Base-by-base conservation (phyloP, 2,797 vertebrate species). In the Xyrichtys novacula region DNA sequence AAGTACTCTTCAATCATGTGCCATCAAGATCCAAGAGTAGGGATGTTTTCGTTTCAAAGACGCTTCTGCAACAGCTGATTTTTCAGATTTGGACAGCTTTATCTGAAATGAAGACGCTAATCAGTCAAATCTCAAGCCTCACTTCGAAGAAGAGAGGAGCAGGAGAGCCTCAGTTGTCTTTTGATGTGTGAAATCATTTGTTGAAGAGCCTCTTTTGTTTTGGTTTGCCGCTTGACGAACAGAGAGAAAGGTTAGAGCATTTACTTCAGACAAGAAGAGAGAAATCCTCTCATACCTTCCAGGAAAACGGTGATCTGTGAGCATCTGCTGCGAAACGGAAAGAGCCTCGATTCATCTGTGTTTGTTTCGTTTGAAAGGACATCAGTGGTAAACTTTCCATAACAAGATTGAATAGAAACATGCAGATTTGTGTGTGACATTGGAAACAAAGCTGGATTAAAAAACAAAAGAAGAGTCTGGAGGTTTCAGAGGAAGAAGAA, bases 11-110 rank as follows among this genome's bases (percentile, higher is more conserved):
- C 54, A 22, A 34, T 65, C 75, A 46, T 47, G 56, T n/a, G 40
- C 53, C 52, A 47, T 55, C 23, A 14, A 22, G 60, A 72, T 62
- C 26, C 29, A 40, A 56, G 49, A 47, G 34, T 1, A 10, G 38
- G 32, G 15, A 28, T 5, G 4, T 43, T 59, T 67, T 48, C 22
- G 29, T 80, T 79, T 84, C 74, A 76, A 59, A 77, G 14, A 29
- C 19, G 47, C 47, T 57, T 62, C 28, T 14, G 6, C 26, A 25
- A 32, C 52, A 23, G 72, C 25, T 0, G 56, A 73, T 83, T 75
- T 28, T 2, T 15, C 44, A 54, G 62, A 69, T 81, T 68, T 28
- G 44, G 8, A 16, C 47, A 43, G 17, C 17, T 58, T 71, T 2
- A 25, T 67, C 68, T 15, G 38, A 64, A 59, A 28, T 7, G 44